Conservation (phyloP, 2,113 vertebrate genomes). For the Nannobrachium achirus region DNA sequence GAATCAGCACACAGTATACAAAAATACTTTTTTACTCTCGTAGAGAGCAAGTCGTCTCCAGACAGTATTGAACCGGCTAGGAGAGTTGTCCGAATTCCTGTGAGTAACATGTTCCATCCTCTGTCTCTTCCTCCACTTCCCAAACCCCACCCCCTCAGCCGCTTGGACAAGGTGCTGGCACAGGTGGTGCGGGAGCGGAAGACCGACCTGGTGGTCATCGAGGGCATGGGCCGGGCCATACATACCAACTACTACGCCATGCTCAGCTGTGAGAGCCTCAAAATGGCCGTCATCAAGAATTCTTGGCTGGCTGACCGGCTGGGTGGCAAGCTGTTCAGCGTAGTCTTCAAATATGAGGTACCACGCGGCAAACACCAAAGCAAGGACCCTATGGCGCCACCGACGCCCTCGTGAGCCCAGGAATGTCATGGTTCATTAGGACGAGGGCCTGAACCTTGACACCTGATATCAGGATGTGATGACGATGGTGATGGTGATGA, state of each 20-base stretch:
- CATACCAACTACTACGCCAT: conserved; percentile 95
- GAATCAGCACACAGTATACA: too few species aligned
- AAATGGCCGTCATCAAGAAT: conserved; percentile 97
- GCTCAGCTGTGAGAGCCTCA: conserved; percentile 93
- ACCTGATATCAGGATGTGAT: conserved; percentile 49
- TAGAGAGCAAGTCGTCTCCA: too few species aligned
- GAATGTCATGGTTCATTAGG: background rate
- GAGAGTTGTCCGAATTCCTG: too few species aligned
- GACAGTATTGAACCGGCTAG: too few species aligned
- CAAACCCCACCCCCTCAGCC: conserved; percentile 74
- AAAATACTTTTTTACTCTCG: too few species aligned
- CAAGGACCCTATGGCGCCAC: conserved; percentile 26
- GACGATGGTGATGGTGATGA: conserved; percentile 17
- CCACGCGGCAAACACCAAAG: conserved; percentile 70
- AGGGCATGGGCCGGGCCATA: conserved; percentile 97
- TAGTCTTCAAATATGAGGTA: conserved; percentile 97
- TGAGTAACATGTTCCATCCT: too few species aligned
- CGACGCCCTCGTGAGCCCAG: conserved; percentile 9
- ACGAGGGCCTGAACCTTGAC: background rate
- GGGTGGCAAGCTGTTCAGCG: conserved; percentile 94
- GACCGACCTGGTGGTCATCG: conserved; percentile 94
- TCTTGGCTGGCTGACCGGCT: conserved; percentile 96
- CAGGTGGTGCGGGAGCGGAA: conserved; percentile 86
- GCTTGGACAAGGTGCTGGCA: conserved; percentile 91
- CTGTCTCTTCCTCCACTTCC: background rate